Percentiles rank a stretch among this genome's conserved stretches.
Evolutionary conservation across 2,113 vertebrate genomes (phyloP).

Genomic region (Apteryx owenii): DNA sequence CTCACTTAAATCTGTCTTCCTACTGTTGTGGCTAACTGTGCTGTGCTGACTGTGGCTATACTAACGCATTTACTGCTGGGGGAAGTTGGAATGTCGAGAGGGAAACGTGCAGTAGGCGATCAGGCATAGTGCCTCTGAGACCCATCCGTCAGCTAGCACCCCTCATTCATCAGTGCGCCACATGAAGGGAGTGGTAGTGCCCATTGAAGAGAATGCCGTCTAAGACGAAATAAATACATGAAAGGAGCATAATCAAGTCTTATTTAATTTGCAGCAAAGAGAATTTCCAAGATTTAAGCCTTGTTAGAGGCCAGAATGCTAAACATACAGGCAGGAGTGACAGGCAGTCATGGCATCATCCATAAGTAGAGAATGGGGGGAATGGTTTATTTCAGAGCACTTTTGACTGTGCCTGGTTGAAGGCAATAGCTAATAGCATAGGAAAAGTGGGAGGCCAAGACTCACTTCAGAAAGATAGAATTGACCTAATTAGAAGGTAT

Average conservation of each 20-base stretch:
- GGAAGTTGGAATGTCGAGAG: not conserved
- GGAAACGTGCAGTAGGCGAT: not conserved
- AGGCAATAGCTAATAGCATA: not conserved
- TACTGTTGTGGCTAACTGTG: not conserved
- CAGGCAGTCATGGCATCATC: not conserved
- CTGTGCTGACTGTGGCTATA: fast-evolving
- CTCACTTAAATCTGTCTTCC: not conserved
- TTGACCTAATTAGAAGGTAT: not conserved
- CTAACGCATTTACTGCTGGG: not conserved
- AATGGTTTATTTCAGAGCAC: not conserved
- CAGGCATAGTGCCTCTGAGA: not conserved
- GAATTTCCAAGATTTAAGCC: not conserved
- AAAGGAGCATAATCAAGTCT: not conserved
- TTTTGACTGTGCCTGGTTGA: not conserved
- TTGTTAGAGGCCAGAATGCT: not conserved
- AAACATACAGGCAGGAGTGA: not conserved
- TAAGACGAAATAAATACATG: not conserved
- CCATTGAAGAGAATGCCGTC: not conserved
- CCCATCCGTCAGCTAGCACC: not conserved
- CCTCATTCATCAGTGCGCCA: not conserved
- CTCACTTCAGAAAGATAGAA: not conserved
- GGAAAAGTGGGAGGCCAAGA: not conserved
- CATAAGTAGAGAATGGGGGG: not conserved
- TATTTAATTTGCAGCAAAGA: not conserved
- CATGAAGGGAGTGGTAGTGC: not conserved